These are phyloP conservation scores for Sorex maritimensis DNA, from an alignment of 2,797 vertebrate species.

Conservation along the genomic window DNA sequence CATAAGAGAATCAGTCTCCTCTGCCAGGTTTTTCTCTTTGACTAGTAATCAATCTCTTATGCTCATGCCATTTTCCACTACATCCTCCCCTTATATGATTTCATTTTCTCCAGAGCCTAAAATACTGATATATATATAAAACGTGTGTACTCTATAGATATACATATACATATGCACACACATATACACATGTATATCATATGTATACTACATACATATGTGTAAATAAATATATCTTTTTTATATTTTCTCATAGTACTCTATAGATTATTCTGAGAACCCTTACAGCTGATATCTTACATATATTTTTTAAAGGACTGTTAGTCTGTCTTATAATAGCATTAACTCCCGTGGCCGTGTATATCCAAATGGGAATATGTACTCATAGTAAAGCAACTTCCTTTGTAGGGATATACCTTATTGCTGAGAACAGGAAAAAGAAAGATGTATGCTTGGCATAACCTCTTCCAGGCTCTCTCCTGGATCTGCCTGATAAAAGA, in stretches of 20 bases:
- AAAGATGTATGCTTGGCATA: not conserved
- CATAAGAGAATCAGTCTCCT: conserved; percentile 26
- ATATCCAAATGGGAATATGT: conserved; percentile 6
- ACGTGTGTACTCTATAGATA: too few relatives aligned
- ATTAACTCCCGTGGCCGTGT: conserved; percentile 13
- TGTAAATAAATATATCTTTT: not conserved
- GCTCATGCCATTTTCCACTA: not conserved
- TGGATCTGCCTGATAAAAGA: not conserved
- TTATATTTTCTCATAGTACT: not conserved
- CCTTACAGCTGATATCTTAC: conserved; percentile 26
- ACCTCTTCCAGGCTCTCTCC: conserved; percentile 3
- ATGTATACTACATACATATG: too few relatives aligned
- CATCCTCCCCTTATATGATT: not conserved
- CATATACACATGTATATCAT: too few relatives aligned
- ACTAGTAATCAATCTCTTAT: not conserved
- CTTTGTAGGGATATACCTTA: not conserved
- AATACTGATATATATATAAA: not conserved
- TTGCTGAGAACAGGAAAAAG: not conserved
- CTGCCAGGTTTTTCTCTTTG: not conserved
- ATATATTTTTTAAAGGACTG: conserved; percentile 8
- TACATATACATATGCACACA: not conserved
- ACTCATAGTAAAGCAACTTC: conserved; percentile 20
- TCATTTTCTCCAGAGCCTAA: conserved; percentile 34
- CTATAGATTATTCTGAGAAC: conserved; percentile 34
- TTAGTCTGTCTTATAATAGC: conserved; percentile 19